A percentile compares a stretch with the other conserved stretches of the same genome.
Evolutionary conservation across 1,140 invertebrate species (phyloP).

Genomic region (Apis dorsata): DNA sequence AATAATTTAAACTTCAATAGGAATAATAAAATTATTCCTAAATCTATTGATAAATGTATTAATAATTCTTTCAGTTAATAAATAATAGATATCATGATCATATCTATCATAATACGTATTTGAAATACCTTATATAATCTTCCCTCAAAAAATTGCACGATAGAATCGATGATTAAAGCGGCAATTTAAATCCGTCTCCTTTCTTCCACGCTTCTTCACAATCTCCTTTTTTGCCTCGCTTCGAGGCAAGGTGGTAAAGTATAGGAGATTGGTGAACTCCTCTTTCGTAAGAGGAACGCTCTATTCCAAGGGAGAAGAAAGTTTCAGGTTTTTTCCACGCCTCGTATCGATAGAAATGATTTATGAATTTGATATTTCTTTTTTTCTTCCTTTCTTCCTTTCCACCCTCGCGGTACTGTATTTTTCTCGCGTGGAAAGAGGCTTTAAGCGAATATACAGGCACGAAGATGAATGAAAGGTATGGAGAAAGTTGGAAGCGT

Average conservation of each 20-base stretch:
- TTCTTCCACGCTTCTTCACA: background rate
- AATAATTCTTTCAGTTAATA: background rate
- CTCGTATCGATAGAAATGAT: conserved; percentile 39
- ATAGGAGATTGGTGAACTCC: conserved; percentile 19
- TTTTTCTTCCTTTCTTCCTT: too few species aligned
- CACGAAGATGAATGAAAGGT: conserved; percentile 40
- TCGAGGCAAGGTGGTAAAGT: background rate
- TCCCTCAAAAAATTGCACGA: too few species aligned
- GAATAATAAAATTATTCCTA: too few species aligned
- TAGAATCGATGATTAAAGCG: background rate
- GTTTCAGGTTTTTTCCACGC: background rate
- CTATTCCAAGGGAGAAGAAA: background rate
- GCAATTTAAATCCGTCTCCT: background rate
- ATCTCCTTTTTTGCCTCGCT: background rate
- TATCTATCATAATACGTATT: too few species aligned
- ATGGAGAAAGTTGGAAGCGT: conserved; percentile 26
- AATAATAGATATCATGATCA: too few species aligned
- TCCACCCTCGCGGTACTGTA: background rate
- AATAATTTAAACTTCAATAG: too few species aligned
- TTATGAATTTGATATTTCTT: conserved; percentile 40
- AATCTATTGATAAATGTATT: too few species aligned
- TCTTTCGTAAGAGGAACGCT: background rate
- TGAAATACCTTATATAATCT: too few species aligned
- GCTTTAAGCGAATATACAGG: background rate
- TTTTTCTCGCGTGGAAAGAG: background rate